Evolutionary conservation across 2,797 vertebrate species (phyloP), one percentile per base, ranked within the genome.

Genomic region (Rhinogobio ventralis): DNA sequence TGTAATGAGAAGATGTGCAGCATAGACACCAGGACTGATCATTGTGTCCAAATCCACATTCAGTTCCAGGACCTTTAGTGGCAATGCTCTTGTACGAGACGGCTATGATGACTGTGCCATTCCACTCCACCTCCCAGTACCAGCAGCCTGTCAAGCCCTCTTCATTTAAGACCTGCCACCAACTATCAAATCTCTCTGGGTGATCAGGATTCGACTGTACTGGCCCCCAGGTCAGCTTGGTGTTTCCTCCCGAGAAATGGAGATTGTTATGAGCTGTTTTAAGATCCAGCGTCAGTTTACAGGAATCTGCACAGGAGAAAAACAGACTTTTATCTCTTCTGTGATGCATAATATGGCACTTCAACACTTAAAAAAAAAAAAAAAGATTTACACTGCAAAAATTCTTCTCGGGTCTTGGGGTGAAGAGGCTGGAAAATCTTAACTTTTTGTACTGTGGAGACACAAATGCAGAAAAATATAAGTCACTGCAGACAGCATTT

Each of bases 41-140:
- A 3, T 64, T 64, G 62, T 1, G 7, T 45, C 55, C 75, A 45
- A 78, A 62, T 14, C 33, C 36, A 60, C 75, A 60, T 14, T 78
- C 75, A n/a, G 0, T 25, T n/a, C 25, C 55, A 14, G 62, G 25
- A 15, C 75, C 75, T 57, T 62, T 42, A 7, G 53, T 45, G 55
- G 2, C 3, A 39, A 78, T 62, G 33, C 13, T 62, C 57, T 62
- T 78, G 57, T 78, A 78, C 11, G 75, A 60, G 23, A 78, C 28
- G 8, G 53, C 75, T 5, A 62, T 39, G 23, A 2, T 15, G 39
- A 60, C 55, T 3, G 33, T 33, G 19, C 75, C 75, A 5, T 7
- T 78, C 20, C 53, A 78, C 75, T 60, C 30, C 20, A 78, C 13
- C 55, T 78, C 75, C 75, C 75, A 78, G 75, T 60, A 78, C 33